Evolutionary conservation across 2,888 invertebrate genomes (phyloP), one percentile per base, ranked within the genome.

Genomic region (Cerastis leucographa): DNA sequence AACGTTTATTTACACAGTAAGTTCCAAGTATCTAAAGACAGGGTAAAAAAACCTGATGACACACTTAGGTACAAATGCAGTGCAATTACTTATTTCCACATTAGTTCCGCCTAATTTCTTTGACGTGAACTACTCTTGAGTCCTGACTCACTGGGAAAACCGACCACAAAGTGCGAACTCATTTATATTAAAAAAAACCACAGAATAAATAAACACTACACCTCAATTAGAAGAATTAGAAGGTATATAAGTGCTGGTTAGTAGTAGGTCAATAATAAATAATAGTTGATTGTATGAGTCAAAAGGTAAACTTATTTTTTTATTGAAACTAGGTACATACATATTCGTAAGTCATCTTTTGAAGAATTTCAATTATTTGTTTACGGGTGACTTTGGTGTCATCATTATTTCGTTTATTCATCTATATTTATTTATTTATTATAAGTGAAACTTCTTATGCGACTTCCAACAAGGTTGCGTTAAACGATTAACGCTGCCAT

Each of bases 121-220:
- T 89, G 89, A 91, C 90, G 90, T 81, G 72, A 29, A 64, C 62
- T 69, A 73, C 54, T n/a, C n/a, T n/a, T 35, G 35, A 35, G 3
- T 67, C 25, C 5, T 91, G 91, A 92, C 25, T 92, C 91, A 91
- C 56, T 80, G 91, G 92, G 68, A 91, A 92, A 91, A 84, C 90
- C 91, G 67, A 42, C 17, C 29, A 61, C 72, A 75, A 78, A 79
- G 46, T 75, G 74, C 83, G 59, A 56, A 78, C 71, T 83, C 84
- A 86, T 81, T 71, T 85, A 84, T 74, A 84, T 78, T 80, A 76
- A 46, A 69, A 69, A 61, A 80, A 84, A 87, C 86, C 86, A 76
- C 89, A 86, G 62, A 85, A 71, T 82, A 84, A 83, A 84, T 72
- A 83, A 69, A 67, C 19, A 19, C 22, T 61, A 71, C 12, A 76